Percentiles rank a stretch among this genome's conserved stretches.
These are phyloP conservation scores for Rhagonycha fulva DNA, from an alignment of 2,888 invertebrate genomes.

Conservation along the genomic window DNA sequence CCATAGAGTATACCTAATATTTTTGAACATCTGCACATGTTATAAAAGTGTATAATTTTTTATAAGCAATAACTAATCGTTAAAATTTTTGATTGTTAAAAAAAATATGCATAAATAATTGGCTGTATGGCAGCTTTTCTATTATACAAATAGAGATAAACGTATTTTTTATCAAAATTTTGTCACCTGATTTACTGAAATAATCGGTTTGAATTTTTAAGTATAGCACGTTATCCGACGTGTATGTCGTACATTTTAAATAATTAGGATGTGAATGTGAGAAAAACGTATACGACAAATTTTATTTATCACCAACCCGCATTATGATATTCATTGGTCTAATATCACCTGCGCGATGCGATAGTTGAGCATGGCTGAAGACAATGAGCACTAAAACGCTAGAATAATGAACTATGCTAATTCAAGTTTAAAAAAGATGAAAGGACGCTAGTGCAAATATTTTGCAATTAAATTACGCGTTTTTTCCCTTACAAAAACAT, in stretches of 20 bases:
- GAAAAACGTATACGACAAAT: constrained; percentile 10
- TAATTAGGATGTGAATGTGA: neutral
- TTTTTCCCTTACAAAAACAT: neutral
- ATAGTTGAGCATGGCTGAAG: constrained; percentile 18
- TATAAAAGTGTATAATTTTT: neutral
- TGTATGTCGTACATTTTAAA: neutral
- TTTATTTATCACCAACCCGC: constrained; percentile 27
- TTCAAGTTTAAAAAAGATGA: neutral
- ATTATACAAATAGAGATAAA: neutral
- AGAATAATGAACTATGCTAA: neutral
- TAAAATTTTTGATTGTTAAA: neutral
- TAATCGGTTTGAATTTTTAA: neutral
- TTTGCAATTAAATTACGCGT: neutral
- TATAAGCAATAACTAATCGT: neutral
- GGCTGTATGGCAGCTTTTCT: neutral
- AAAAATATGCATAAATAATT: neutral
- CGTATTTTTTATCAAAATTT: neutral
- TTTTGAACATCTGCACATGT: neutral
- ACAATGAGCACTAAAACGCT: neutral
- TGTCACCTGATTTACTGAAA: neutral
- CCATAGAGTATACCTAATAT: neutral
- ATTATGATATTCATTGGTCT: constrained; percentile 13
- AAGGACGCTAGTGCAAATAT: neutral
- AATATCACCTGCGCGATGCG: constrained; percentile 25
- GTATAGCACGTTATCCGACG: neutral